Conservation (phyloP, 1,140 invertebrate genomes). For the Brachionus rubens region DNA sequence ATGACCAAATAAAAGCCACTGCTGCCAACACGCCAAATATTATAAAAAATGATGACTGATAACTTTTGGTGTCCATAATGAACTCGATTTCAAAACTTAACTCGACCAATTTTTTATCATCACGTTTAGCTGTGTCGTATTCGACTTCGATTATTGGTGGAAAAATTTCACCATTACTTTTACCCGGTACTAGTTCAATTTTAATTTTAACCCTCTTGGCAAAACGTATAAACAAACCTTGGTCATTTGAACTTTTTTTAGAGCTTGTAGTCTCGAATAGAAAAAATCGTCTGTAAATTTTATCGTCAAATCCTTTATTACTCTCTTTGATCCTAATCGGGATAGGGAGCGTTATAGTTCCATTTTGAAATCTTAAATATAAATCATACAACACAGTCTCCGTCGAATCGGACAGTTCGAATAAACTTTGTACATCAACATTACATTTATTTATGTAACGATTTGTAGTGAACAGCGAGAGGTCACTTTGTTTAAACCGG, state of each 20-base stretch:
- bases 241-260: not conserved
- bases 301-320: not conserved
- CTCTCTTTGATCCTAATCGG: not conserved
- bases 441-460: not conserved
- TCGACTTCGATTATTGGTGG: slow-evolving; percentile 29
- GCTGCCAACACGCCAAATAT: not conserved
- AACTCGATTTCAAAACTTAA: slow-evolving; percentile 34
- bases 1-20: slow-evolving; percentile 1
- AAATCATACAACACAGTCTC: not conserved
- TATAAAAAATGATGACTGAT: not conserved
- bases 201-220: slow-evolving; percentile 21
- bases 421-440: not conserved
- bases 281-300: slow-evolving; percentile 32
- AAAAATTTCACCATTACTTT: not conserved
- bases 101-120: not conserved
- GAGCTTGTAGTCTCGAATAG: slow-evolving; percentile 23
- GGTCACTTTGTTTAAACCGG: not conserved
- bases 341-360: not conserved
- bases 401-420: slow-evolving; percentile 3
- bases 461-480: not conserved
- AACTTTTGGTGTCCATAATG: not conserved
- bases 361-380: slow-evolving; percentile 21
- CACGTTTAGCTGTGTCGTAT: slow-evolving; percentile 11
- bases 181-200: not conserved
- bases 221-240: not conserved